Percentiles rank a stretch among this genome's conserved stretches.
phyloP scores from a whole-genome alignment of 2,797 vertebrate species.

The Oryzias dopingdopingensis region DNA sequence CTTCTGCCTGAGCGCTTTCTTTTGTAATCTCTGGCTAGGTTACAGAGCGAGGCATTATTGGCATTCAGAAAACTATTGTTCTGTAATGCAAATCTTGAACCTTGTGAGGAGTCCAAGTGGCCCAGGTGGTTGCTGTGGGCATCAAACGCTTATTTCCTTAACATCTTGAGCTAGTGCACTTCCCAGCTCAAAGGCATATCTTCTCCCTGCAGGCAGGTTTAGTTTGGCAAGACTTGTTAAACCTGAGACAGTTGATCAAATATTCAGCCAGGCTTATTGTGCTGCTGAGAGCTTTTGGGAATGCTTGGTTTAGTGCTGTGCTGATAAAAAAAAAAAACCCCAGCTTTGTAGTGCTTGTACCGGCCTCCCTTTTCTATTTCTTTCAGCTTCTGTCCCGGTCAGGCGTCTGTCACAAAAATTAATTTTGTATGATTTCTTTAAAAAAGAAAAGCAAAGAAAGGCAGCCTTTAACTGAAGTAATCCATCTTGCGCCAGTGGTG shows the following conservation, averaged over 20 bases:
- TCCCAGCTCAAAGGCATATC: constrained; percentile 64
- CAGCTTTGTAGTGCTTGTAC: constrained; percentile 55
- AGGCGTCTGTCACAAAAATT: constrained; percentile 64
- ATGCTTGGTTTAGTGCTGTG: constrained; percentile 33
- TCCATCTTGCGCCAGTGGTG: constrained; percentile 77
- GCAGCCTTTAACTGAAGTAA: constrained; percentile 76
- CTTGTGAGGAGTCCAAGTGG: constrained; percentile 32
- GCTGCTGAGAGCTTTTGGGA: constrained; percentile 62
- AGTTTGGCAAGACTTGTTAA: constrained; percentile 71
- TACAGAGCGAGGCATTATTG: constrained; percentile 29
- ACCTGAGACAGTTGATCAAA: constrained; percentile 73
- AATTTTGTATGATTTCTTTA: constrained; percentile 69
- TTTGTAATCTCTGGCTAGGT: constrained; percentile 41
- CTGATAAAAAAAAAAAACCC: constrained; percentile 46
- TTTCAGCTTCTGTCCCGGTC: constrained; percentile 64
- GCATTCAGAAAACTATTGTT: constrained; percentile 43
- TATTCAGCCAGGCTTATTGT: constrained; percentile 68
- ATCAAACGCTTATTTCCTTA: constrained; percentile 62
- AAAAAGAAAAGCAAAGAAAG: constrained; percentile 73
- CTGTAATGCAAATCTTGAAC: constrained; percentile 45
- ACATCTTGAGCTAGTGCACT: constrained; percentile 51
- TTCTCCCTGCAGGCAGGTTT: constrained; percentile 66
- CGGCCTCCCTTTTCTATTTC: constrained; percentile 50
- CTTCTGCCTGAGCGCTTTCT: constrained; percentile 35
- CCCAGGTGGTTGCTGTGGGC: constrained; percentile 48